A percentile compares a stretch with the other conserved stretches of the same genome.
Conservation (phyloP, 2,888 invertebrate genomes). For the Zygothrica quintamaculata region DNA sequence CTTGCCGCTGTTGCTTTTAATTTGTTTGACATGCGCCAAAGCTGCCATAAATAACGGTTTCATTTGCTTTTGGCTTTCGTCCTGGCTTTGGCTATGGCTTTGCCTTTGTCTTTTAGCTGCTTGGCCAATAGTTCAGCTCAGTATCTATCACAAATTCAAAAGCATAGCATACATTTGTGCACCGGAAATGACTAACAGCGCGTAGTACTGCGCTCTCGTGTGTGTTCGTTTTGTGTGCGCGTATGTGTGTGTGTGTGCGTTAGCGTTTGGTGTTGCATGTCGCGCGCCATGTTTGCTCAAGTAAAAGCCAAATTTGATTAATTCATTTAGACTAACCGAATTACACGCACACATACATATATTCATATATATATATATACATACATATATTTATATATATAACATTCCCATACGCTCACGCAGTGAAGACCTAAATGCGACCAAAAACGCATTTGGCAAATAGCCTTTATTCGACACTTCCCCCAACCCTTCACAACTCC, state of each 20-base stretch:
- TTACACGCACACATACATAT: conserved; percentile 6
- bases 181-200: conserved; percentile 58
- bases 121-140: conserved; percentile 27
- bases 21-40: conserved; percentile 59
- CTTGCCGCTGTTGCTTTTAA: conserved; percentile 44
- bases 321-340: conserved; percentile 47
- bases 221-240: conserved; percentile 17
- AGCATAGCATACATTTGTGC: conserved; percentile 63
- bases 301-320: conserved; percentile 67
- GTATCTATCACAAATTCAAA: conserved; percentile 69
- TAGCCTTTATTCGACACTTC: not conserved
- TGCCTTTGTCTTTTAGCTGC: conserved; percentile 30
- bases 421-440: conserved; percentile 49
- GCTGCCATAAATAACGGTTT: conserved; percentile 52
- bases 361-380: not conserved
- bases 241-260: conserved; percentile 28
- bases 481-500: conserved; percentile 1
- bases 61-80: conserved; percentile 25
- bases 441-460: conserved; percentile 28
- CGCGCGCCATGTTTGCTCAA: conserved; percentile 65
- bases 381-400: not conserved
- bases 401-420: not conserved
- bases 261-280: conserved; percentile 55
- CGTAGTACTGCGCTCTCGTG: conserved; percentile 43
- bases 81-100: conserved; percentile 26